Base-by-base conservation (phyloP, 2,797 vertebrate genomes). In the Coracias cyanogaster region DNA sequence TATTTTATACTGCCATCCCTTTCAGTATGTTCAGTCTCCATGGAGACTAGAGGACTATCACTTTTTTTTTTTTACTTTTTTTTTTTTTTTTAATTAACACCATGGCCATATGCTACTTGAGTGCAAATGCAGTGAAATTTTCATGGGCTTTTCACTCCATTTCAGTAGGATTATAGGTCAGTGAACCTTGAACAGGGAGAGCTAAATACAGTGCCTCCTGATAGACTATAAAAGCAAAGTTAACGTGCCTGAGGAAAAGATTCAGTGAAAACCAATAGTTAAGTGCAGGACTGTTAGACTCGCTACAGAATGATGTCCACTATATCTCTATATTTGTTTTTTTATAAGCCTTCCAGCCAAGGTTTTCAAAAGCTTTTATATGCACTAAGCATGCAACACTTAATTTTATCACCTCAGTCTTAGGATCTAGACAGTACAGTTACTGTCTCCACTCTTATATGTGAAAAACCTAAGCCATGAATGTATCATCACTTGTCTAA, bases 81-180 rank as follows among this genome's bases (percentile, higher is more conserved):
- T 41, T 48, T 10, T 18, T 67, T 64, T 82, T 76, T 83, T 90
- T 33, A 62, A 93, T 92, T 90, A 84, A 79, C 31, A 73, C 67
- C 24, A 15, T 4, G 48, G 60, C 43, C 31, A 33, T 41, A 52
- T 22, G 55, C 60, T 73, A 64, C 64, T 52, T 77, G n/a, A 84
- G 83, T 55, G 73, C 73, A 87, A 85, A 85, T 55, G 28, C 93
- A 86, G 86, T 31, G 72, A 72, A 94, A 69, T 85, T 74, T 96
- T 82, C 64, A 66, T 11, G 43, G 91, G 67, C 37, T 96, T 89
- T 85, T 84, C 67, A 92, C 48, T 85, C 74, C 88, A 82, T 94
- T 96, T 91, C 94, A 91, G 83, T 43, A 60, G 83, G 91, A 89
- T 80, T 76, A 62, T 14, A 90, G 86, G 91, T 86, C 90, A 92